Base-by-base conservation (phyloP, 2,113 vertebrate genomes). In the Equus quagga region DNA sequence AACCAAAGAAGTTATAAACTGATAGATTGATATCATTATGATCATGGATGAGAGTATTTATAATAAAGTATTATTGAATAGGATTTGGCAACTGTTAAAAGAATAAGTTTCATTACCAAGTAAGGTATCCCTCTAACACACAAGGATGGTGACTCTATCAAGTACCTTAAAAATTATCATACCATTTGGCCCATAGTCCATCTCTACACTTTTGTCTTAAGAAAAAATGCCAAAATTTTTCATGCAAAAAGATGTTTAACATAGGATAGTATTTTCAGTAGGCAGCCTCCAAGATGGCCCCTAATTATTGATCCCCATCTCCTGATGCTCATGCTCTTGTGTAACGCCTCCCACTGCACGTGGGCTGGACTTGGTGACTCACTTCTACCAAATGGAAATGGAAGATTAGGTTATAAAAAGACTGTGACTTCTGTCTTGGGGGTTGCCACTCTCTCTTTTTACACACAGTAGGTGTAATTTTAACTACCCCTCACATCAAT, bases 201-300 rank as follows among this genome's bases (percentile, higher is more conserved):
- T 41, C 18, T 89, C 51, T 82, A 31, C 24, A 28, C 72, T 92
- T 80, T 81, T 73, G 18, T 72, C 56, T 44, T 67, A 94, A 83
- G 49, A 73, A 96, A 90, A 95, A 93, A 76, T 49, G n/a, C 23
- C 54, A 90, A 46, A 70, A 46, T 83, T 82, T 89, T 86, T 41
- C 0, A 60, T 87, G 49, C 19, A 62, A 75, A 75, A 49, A 67
- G 46, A 21, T 80, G 14, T 65, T 92, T 85, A 73, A 24, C 9
- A 5, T 12, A 56, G 21, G 3, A 12, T 51, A 72, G 24, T 54
- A 31, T 89, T 96, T 65, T 21, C 28, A 33, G 69, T 44, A 3
- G 19, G 46, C n/a, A 54, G 28, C 91, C n/a, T 91, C 14, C 51
- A 60, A 31, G 21, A 4, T 58, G 44, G 7, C 44, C 13, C 62